These are phyloP conservation scores for Thaleichthys pacificus DNA, from an alignment of 2,797 vertebrate species.

Conservation along the genomic window DNA sequence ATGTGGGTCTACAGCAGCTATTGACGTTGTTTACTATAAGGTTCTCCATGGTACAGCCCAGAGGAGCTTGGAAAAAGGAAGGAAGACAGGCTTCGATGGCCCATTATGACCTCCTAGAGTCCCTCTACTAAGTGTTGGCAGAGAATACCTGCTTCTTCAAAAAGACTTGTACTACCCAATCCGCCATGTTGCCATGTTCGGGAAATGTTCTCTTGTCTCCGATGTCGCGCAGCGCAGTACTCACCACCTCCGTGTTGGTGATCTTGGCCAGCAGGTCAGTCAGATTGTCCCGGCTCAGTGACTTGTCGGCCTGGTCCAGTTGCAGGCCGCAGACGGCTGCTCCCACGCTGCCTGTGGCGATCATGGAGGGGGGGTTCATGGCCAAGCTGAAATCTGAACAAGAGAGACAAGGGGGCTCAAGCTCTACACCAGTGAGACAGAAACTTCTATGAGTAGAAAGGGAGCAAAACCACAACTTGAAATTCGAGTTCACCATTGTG, in stretches of 20 bases:
- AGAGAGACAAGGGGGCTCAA: slow-evolving; percentile 13
- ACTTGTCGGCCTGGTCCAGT: slow-evolving; percentile 80
- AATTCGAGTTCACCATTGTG: neutral
- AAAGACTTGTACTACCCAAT: neutral
- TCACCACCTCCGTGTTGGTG: slow-evolving; percentile 96
- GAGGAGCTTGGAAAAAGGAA: neutral
- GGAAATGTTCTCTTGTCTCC: neutral
- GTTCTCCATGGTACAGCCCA: slow-evolving; percentile 40
- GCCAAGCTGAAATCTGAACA: slow-evolving; percentile 91
- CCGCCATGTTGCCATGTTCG: neutral
- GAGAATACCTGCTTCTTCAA: slow-evolving; percentile 8
- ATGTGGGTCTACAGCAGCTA: slow-evolving; percentile 70
- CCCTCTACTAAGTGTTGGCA: neutral
- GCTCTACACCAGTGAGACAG: slow-evolving; percentile 26
- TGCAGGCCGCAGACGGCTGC: slow-evolving; percentile 93
- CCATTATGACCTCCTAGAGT: neutral
- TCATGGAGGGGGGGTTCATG: slow-evolving; percentile 97
- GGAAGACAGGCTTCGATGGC: neutral
- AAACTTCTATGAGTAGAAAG: slow-evolving; percentile 9
- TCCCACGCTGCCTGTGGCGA: slow-evolving; percentile 92
- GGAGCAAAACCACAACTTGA: slow-evolving; percentile 15
- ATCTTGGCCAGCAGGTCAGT: slow-evolving; percentile 93
- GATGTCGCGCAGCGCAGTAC: slow-evolving; percentile 51
- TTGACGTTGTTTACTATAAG: slow-evolving; percentile 58
- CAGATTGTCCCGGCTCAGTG: slow-evolving; percentile 81